Evolutionary conservation across 1,140 invertebrate species (phyloP).

Genomic region (Tenebrio molitor): DNA sequence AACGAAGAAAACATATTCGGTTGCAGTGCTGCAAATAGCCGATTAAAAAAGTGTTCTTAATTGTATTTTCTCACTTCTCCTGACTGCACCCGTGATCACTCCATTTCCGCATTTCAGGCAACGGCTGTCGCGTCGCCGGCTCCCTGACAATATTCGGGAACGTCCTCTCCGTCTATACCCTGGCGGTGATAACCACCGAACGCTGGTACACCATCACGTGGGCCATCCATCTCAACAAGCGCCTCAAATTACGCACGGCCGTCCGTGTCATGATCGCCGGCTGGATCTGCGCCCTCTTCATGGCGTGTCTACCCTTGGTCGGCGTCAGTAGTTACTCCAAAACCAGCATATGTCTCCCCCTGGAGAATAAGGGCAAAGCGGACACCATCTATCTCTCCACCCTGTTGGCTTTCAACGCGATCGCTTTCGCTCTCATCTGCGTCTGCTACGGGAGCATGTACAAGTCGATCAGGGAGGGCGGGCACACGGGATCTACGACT

Average conservation of each 20-base stretch:
- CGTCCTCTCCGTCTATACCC: slow-evolving; percentile 87
- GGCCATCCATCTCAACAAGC: slow-evolving; percentile 83
- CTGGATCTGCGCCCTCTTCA: slow-evolving; percentile 81
- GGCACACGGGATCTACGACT: slow-evolving; percentile 74
- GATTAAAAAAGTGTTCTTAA: too few species aligned
- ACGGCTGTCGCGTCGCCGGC: slow-evolving; percentile 86
- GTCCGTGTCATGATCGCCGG: slow-evolving; percentile 80
- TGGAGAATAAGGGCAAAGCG: slow-evolving; percentile 74
- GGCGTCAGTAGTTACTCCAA: slow-evolving; percentile 84
- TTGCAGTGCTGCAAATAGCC: too few species aligned
- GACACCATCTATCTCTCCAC: slow-evolving; percentile 80
- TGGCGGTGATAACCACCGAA: slow-evolving; percentile 89
- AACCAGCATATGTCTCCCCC: slow-evolving; percentile 79
- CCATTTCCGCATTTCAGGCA: slow-evolving; percentile 64
- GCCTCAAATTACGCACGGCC: slow-evolving; percentile 77
- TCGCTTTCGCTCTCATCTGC: slow-evolving; percentile 84
- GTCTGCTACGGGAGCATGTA: slow-evolving; percentile 89
- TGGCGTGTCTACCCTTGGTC: slow-evolving; percentile 83
- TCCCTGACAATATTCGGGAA: slow-evolving; percentile 90
- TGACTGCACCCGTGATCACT: too few species aligned
- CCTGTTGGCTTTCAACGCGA: slow-evolving; percentile 78
- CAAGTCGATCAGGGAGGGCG: slow-evolving; percentile 71
- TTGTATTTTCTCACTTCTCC: too few species aligned
- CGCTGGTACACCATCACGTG: slow-evolving; percentile 90
- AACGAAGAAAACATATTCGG: too few species aligned